Base-by-base conservation (phyloP, 2,797 vertebrate species). In the Lagocephalus sceleratus region DNA sequence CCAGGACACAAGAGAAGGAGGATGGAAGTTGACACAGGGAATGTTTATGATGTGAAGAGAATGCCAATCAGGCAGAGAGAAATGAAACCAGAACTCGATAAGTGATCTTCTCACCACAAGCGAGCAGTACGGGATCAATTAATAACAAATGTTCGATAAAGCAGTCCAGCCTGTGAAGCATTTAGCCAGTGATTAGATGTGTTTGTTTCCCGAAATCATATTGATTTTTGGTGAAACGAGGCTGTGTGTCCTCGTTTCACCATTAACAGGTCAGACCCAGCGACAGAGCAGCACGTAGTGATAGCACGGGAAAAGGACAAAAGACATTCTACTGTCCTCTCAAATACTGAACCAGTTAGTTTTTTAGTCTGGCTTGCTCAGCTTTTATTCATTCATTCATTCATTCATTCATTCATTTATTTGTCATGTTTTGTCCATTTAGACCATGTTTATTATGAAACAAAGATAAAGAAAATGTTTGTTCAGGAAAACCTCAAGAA, bases 381-480 rank as follows among this genome's bases (percentile, higher is more conserved):
- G 65, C 51, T 38, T 35, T 35, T n/a, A n/a, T n/a, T n/a, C n/a
- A n/a, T n/a, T 35, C 11, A 29, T 29, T 29, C 26, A 26, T 12
- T 32, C 2, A 32, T 32, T 12, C 6, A 35, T 35, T 35, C 32
- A 4, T 14, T 35, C 12, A 14, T 35, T 35, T 10, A 35, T 35
- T 35, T 14, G 3, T 35, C 4, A 5, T 35, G 12, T 12, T 14
- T 35, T 12, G 12, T 14, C 11, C 4, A 12, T 14, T 3, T 11
- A 35, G 11, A 35, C 11, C 32, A 35, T 10, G 3, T 12, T 35
- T 35, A 14, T 35, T 35, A 35, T 71, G 49, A 57, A 17, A 45
- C 48, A 10, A 66, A 57, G 0, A 1, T 0, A 58, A 66, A 68
- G 25, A 20, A 49, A 68, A 23, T 70, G 59, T 32, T 20, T 50